phyloP scores from a whole-genome alignment of 2,888 invertebrate species.

The Hymenopus coronatus region DNA sequence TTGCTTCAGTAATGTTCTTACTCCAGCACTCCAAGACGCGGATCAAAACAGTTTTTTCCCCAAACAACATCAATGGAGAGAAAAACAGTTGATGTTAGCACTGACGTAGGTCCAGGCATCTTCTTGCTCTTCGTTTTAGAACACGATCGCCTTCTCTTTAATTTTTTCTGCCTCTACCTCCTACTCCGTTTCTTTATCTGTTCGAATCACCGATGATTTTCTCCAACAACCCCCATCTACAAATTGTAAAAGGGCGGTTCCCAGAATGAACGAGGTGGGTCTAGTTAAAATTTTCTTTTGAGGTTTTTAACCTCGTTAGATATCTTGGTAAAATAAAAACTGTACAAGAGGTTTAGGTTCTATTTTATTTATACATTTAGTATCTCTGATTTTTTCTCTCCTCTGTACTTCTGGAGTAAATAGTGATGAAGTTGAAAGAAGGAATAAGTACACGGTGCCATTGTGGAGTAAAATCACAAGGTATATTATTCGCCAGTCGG shows the following conservation, averaged over 20 bases:
- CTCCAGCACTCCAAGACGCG: not conserved
- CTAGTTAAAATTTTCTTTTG: not conserved
- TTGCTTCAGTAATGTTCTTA: not conserved
- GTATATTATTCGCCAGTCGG: not conserved
- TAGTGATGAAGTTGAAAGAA: not conserved
- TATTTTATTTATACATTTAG: not conserved
- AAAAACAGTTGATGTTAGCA: not conserved
- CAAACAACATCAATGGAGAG: not conserved
- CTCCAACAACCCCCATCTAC: not conserved
- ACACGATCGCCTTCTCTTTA: not conserved
- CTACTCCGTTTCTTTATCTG: not conserved
- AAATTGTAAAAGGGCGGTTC: not conserved
- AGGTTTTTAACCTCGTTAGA: not conserved
- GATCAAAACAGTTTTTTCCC: not conserved
- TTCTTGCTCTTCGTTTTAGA: not conserved
- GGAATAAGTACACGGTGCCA: not conserved
- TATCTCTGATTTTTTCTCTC: not conserved
- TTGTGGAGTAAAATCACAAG: not conserved
- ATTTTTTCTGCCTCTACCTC: not conserved
- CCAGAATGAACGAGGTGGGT: not conserved
- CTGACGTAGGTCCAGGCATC: not conserved
- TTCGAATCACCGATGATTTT: not conserved
- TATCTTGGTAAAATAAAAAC: not conserved
- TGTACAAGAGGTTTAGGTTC: not conserved
- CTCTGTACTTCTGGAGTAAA: not conserved